phyloP scores from a whole-genome alignment of 2,113 vertebrate species.

The Paratilapia polleni region DNA sequence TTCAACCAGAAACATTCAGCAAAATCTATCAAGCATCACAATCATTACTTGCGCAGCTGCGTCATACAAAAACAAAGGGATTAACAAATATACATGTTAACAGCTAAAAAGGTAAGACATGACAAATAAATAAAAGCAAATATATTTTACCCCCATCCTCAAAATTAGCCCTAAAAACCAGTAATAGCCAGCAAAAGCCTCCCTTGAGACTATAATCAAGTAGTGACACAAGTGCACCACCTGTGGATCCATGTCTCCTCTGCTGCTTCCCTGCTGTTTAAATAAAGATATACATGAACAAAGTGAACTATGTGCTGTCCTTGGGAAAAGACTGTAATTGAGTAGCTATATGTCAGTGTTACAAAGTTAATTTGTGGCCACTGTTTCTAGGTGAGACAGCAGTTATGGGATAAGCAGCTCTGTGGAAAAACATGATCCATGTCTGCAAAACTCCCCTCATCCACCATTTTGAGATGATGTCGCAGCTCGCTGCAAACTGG shows the following conservation, averaged over 20 bases:
- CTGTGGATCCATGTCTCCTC: constrained; percentile 23
- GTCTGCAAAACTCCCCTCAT: constrained; percentile 32
- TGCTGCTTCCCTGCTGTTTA: constrained; percentile 27
- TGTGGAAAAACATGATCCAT: constrained; percentile 31
- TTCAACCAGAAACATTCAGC: constrained; percentile 50
- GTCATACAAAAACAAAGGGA: constrained; percentile 51
- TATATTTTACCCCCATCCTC: constrained; percentile 44
- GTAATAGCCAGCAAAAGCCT: constrained; percentile 32
- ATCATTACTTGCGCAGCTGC: constrained; percentile 39
- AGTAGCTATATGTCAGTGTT: background rate
- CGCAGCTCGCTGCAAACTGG: constrained; percentile 50
- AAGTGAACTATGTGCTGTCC: background rate
- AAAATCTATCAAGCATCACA: constrained; percentile 56
- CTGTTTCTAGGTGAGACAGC: constrained; percentile 20
- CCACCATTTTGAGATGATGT: constrained; percentile 49
- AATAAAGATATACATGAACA: constrained; percentile 24
- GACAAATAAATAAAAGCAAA: constrained; percentile 76
- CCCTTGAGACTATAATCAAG: background rate
- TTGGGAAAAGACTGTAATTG: constrained; percentile 17
- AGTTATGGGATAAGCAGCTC: constrained; percentile 37
- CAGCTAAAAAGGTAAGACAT: constrained; percentile 54
- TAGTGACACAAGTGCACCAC: constrained; percentile 13
- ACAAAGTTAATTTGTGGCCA: constrained; percentile 36
- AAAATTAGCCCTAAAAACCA: constrained; percentile 48
- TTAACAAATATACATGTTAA: constrained; percentile 62